Conservation (phyloP, 2,888 invertebrate species). For the Caenorhabditis sp. region DNA sequence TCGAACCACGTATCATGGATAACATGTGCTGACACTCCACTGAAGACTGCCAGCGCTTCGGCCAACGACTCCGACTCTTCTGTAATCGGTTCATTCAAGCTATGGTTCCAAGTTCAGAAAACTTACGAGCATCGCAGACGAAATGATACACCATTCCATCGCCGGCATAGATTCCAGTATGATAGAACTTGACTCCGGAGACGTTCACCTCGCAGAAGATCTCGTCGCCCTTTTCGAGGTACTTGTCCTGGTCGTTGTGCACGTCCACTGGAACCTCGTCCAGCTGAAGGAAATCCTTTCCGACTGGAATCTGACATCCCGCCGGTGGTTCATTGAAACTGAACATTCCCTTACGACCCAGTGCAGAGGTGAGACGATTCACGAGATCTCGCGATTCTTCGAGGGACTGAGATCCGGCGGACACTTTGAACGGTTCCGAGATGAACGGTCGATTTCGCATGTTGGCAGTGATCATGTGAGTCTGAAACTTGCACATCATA, state of each 20-base stretch:
- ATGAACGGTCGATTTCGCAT: slow-evolving; percentile 73
- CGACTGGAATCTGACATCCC: slow-evolving; percentile 63
- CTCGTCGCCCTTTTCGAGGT: slow-evolving; percentile 70
- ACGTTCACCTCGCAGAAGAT: slow-evolving; percentile 72
- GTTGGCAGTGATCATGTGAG: slow-evolving; percentile 71
- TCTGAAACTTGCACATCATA: slow-evolving; percentile 42
- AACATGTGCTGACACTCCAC: slow-evolving; percentile 62
- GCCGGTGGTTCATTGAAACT: slow-evolving; percentile 62
- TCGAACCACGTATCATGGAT: slow-evolving; percentile 70
- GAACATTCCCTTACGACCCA: slow-evolving; percentile 60
- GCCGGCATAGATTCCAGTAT: slow-evolving; percentile 77
- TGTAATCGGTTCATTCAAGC: slow-evolving; percentile 23
- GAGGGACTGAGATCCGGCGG: slow-evolving; percentile 34
- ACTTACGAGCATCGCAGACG: slow-evolving; percentile 71
- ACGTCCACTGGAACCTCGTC: slow-evolving; percentile 66
- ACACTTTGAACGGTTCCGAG: slow-evolving; percentile 68
- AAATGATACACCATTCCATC: slow-evolving; percentile 76
- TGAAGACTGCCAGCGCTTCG: slow-evolving; percentile 66
- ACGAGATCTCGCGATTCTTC: slow-evolving; percentile 67
- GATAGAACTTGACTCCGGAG: slow-evolving; percentile 72
- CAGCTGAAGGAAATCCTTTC: slow-evolving; percentile 65
- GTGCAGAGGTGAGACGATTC: slow-evolving; percentile 41
- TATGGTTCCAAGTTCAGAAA: not conserved
- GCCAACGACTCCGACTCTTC: slow-evolving; percentile 69
- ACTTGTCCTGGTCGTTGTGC: slow-evolving; percentile 66